Percentiles rank a stretch among this genome's conserved stretches.
Conservation (phyloP, 2,113 vertebrate genomes). For the Balaeniceps rex region DNA sequence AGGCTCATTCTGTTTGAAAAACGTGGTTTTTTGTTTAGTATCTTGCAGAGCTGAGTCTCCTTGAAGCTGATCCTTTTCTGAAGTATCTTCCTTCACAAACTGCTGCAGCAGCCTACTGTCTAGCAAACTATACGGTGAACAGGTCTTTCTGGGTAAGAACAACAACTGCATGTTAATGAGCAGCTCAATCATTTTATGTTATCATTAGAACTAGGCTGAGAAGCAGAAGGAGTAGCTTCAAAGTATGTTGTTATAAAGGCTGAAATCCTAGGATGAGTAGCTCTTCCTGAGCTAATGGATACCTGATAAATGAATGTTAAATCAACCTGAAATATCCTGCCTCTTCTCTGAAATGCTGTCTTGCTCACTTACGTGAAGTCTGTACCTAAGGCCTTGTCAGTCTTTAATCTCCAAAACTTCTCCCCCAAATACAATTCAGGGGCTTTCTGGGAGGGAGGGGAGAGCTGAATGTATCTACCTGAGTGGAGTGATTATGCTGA, state of each 20-base stretch:
- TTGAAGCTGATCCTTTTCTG: conserved; percentile 87
- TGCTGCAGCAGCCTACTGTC: conserved; percentile 88
- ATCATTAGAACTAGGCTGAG: background rate
- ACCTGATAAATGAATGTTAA: background rate
- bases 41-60: conserved; percentile 86
- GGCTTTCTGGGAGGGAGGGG: background rate
- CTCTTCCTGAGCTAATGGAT: background rate
- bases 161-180: background rate
- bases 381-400: background rate
- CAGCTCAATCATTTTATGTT: background rate
- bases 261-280: background rate
- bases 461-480: background rate
- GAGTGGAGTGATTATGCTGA: background rate
- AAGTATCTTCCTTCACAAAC: conserved; percentile 84
- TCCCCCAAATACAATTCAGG: background rate
- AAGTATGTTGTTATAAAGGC: background rate
- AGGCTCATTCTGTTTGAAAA: background rate
- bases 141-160: conserved; percentile 81
- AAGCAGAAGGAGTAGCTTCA: background rate
- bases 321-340: background rate
- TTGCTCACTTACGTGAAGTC: background rate
- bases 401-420: background rate
- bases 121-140: conserved; percentile 87
- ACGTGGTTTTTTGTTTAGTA: conserved; percentile 71
- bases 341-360: background rate